Conservation (phyloP, 2,888 invertebrate genomes). For the Trachelus iudaicus region DNA sequence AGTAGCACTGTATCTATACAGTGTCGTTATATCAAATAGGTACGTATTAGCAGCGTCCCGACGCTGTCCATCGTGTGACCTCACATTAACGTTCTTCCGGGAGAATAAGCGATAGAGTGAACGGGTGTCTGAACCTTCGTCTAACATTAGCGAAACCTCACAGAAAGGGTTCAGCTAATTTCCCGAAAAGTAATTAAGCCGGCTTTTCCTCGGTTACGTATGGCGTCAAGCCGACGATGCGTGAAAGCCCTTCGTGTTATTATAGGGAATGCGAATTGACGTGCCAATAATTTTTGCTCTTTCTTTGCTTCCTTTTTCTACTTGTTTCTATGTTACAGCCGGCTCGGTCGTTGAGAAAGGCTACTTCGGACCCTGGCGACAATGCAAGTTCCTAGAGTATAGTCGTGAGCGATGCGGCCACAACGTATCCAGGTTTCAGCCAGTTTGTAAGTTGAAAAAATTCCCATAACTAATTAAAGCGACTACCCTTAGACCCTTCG, state of each 20-base stretch:
- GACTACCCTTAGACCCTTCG: neutral
- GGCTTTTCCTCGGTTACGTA: neutral
- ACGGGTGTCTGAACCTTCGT: neutral
- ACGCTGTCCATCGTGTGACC: neutral
- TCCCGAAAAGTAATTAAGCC: neutral
- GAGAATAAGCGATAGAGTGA: neutral
- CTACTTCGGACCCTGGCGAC: conserved; percentile 89
- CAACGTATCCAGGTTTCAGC: conserved; percentile 81
- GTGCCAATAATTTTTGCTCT: neutral
- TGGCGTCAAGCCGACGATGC: neutral
- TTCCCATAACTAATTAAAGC: neutral
- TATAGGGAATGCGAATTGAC: neutral
- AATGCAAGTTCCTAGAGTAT: conserved; percentile 84
- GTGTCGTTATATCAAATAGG: neutral
- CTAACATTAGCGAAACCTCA: neutral
- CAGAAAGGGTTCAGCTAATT: neutral
- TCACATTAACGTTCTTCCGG: neutral
- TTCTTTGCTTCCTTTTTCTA: neutral
- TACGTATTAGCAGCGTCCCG: neutral
- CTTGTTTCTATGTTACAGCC: conserved; percentile 67
- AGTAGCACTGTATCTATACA: neutral
- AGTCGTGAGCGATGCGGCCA: conserved; percentile 86
- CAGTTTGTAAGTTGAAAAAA: conserved; percentile 74
- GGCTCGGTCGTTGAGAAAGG: conserved; percentile 79
- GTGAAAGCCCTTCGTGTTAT: neutral